Evolutionary conservation across 2,797 vertebrate genomes (phyloP).

Genomic region (Leucoraja ocellata): DNA sequence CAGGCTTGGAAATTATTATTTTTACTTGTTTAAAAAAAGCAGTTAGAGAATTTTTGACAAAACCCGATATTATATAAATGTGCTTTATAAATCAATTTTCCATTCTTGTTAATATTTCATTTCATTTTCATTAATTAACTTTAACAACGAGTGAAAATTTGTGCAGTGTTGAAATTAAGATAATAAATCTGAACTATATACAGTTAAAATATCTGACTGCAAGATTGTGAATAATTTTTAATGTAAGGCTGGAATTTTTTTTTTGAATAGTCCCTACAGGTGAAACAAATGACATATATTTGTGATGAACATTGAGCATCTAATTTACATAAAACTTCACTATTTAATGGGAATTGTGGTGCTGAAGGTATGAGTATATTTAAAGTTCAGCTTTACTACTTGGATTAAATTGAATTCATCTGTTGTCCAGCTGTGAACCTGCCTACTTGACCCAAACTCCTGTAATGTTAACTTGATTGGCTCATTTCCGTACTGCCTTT

Average conservation of each 20-base stretch:
- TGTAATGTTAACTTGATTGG: constrained; percentile 47
- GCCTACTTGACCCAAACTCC: constrained; percentile 54
- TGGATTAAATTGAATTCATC: constrained; percentile 42
- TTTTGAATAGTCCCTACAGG: neutral
- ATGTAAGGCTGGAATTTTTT: neutral
- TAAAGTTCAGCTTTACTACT: neutral
- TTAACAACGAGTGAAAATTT: neutral
- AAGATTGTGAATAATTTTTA: neutral
- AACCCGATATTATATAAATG: neutral
- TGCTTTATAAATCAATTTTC: neutral
- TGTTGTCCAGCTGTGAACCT: constrained; percentile 53
- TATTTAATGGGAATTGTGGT: neutral
- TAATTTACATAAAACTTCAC: neutral
- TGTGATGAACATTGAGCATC: neutral
- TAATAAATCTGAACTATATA: neutral
- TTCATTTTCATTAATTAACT: neutral
- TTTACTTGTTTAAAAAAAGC: neutral
- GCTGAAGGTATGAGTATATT: neutral
- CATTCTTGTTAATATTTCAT: neutral
- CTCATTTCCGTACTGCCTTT: constrained; percentile 49
- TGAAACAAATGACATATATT: neutral
- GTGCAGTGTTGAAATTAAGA: neutral
- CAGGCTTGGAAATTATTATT: neutral
- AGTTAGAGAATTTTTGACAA: neutral
- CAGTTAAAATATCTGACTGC: neutral